Evolutionary conservation across 2,888 invertebrate species (phyloP), one percentile per base, ranked within the genome.

Genomic region (Epistrophe eligans): DNA sequence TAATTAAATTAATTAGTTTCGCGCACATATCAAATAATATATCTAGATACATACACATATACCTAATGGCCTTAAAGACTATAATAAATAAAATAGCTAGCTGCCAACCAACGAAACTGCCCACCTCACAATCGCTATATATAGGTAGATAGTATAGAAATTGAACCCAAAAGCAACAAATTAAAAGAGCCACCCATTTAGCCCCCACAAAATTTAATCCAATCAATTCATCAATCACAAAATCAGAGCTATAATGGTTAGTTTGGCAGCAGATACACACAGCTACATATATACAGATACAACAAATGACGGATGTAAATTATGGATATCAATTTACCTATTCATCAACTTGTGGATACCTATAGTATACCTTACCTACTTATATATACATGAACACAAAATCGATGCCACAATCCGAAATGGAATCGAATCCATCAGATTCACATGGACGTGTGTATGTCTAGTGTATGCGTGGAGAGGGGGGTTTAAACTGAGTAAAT

Each of bases 171-270:
- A 9, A 35, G 13, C 17, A 66, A 71, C 57, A 70, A 82, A 70
- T 64, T 62, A 72, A 71, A 57, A 74, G 35, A 77, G 28, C 76
- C 82, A 87, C 79, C 79, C 76, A 83, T 83, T 83, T 79, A 82
- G 79, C 76, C 87, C 82, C 79, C 72, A 76, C 82, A 67, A 50
- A 77, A 79, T 19, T 72, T 76, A 76, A n/a, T 72, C 79, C 79
- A 79, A 83, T 87, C 83, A 87, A 87, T 87, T 82, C 83, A 87
- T 87, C 87, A 87, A 83, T 87, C 87, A 82, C 79, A 79, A 81
- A 87, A 82, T 79, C 45, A 71, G 67, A 81, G 74, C 71, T 81
- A 81, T 24, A 24, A 85, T 70, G 70, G 70, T 7, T 84, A 62
- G 80, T 73, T 81, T 55, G 80, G 15, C 32, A 55, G 28, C 28